Percentiles rank a stretch among this genome's conserved stretches.
These are phyloP conservation scores for Magallana gigas DNA, from an alignment of 1,140 invertebrate species.

Conservation along the genomic window DNA sequence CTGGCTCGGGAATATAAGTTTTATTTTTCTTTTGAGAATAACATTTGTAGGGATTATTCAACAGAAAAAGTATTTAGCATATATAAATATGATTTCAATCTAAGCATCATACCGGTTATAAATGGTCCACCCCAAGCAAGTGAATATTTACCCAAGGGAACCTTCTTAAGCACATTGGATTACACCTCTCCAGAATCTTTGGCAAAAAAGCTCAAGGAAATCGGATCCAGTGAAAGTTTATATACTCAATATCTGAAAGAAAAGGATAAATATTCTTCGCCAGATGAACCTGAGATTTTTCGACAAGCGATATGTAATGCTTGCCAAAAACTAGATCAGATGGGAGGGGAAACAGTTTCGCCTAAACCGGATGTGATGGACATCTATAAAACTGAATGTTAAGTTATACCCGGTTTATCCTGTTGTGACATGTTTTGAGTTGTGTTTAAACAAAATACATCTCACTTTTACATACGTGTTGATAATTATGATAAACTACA, in stretches of 20 bases:
- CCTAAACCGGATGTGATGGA: no score
- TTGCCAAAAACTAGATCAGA: neutral
- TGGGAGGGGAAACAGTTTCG: no score
- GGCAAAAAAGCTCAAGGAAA: neutral
- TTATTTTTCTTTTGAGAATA: constrained; percentile 11
- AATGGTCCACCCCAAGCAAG: neutral
- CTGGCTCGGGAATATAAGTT: neutral
- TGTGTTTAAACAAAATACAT: no score
- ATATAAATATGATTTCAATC: neutral
- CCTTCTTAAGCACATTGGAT: neutral
- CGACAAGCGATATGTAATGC: neutral
- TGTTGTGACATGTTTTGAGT: no score
- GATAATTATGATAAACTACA: no score
- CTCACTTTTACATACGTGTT: no score
- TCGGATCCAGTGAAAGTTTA: neutral
- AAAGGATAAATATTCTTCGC: neutral
- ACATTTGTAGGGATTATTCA: neutral
- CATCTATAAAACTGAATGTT: no score
- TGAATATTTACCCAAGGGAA: neutral
- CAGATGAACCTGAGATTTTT: neutral
- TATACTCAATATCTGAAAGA: neutral
- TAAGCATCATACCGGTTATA: neutral
- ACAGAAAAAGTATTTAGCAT: neutral
- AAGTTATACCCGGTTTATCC: no score
- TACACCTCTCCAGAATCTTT: neutral